These are phyloP conservation scores for Amiota mariae DNA, from an alignment of 2,888 invertebrate species.

Conservation along the genomic window DNA sequence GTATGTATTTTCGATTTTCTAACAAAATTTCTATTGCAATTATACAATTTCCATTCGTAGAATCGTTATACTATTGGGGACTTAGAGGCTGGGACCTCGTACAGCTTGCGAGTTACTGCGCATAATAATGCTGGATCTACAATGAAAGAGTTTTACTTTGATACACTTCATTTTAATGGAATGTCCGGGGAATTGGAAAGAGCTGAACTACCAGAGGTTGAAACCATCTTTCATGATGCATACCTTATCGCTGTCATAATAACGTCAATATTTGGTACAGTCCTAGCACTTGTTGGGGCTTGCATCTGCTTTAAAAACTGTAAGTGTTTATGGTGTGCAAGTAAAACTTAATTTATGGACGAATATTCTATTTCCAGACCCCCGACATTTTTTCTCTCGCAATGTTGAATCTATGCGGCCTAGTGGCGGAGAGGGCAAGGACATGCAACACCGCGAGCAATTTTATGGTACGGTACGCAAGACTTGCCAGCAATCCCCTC, in stretches of 20 bases:
- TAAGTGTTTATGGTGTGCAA: slow-evolving; percentile 61
- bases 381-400: slow-evolving; percentile 62
- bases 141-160: slow-evolving; percentile 77
- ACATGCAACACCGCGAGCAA: slow-evolving; percentile 74
- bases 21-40: background rate
- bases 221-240: slow-evolving; percentile 64
- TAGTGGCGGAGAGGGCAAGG: slow-evolving; percentile 57
- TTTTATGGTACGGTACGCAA: slow-evolving; percentile 76
- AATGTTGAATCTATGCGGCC: slow-evolving; percentile 63
- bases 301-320: slow-evolving; percentile 76
- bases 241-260: slow-evolving; percentile 70
- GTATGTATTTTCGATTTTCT: slow-evolving; percentile 61
- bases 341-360: background rate
- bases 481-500: slow-evolving; percentile 73
- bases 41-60: slow-evolving; percentile 47
- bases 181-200: slow-evolving; percentile 61
- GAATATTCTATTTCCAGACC: slow-evolving; percentile 52
- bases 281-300: slow-evolving; percentile 76
- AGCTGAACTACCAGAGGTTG: slow-evolving; percentile 57
- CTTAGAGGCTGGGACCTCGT: slow-evolving; percentile 75
- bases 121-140: slow-evolving; percentile 80
- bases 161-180: slow-evolving; percentile 76
- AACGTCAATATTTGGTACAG: slow-evolving; percentile 74
- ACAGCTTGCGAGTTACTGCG: slow-evolving; percentile 76
- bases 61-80: slow-evolving; percentile 74